These are phyloP conservation scores for Camponotus floridanus DNA, from an alignment of 1,140 invertebrate genomes.

Conservation along the genomic window DNA sequence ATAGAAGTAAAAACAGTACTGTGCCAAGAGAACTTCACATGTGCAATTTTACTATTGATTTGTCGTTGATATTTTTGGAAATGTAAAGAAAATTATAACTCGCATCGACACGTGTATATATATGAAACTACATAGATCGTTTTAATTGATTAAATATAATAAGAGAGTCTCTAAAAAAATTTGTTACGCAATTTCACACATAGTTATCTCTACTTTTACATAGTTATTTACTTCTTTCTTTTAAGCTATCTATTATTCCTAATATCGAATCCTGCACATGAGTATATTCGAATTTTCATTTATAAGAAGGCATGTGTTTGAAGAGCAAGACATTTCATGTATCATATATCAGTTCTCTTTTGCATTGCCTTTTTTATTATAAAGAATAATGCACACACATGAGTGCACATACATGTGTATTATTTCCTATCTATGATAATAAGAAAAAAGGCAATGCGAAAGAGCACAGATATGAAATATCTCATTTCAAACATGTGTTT, in stretches of 20 bases:
- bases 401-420: too few species aligned
- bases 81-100: background rate
- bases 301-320: too few species aligned
- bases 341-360: too few species aligned
- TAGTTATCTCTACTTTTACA: background rate
- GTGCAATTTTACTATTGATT: background rate
- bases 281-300: background rate
- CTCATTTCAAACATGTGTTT: background rate
- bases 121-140: background rate
- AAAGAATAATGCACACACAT: too few species aligned
- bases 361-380: too few species aligned
- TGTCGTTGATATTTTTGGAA: background rate
- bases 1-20: background rate
- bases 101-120: background rate
- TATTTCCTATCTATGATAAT: background rate
- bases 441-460: background rate
- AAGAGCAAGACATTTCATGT: too few species aligned
- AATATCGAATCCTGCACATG: background rate
- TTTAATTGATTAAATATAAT: background rate
- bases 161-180: background rate
- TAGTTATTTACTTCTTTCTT: background rate
- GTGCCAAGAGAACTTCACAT: background rate
- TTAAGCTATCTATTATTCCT: background rate
- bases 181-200: background rate
- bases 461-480: background rate